Conservation (phyloP, 1,140 invertebrate species). For the Tachypleus tridentatus region DNA sequence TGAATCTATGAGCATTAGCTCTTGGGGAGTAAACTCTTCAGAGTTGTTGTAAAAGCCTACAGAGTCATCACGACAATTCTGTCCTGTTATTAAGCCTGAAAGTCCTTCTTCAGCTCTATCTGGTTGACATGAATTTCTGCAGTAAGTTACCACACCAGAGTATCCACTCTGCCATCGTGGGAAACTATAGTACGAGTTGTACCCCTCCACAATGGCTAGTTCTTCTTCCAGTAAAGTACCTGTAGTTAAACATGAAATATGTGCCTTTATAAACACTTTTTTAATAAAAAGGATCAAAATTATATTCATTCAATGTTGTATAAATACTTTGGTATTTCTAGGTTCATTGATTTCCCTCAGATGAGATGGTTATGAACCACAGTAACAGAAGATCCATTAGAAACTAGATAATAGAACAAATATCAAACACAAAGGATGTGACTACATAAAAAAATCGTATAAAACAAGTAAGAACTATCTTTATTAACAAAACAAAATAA, state of each 20-base stretch:
- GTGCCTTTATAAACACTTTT: too few species aligned
- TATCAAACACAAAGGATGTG: too few species aligned
- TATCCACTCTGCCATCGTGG: conserved; percentile 38
- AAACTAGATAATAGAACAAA: too few species aligned
- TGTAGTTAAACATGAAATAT: conserved; percentile 19
- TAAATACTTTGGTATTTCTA: conserved; percentile 7
- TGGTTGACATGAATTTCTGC: conserved; percentile 32
- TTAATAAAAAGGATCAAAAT: background rate
- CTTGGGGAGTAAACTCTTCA: conserved; percentile 1
- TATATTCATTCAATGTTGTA: conserved; percentile 13
- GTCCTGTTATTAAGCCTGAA: conserved; percentile 19
- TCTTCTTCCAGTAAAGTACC: conserved; percentile 37
- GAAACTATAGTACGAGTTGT: conserved; percentile 41
- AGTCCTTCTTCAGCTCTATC: conserved; percentile 39
- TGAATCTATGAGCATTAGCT: conserved; percentile 31
- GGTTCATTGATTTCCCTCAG: background rate
- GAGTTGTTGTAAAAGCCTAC: conserved; percentile 19
- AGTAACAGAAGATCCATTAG: too few species aligned
- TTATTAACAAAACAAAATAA: too few species aligned
- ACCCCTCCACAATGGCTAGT: conserved; percentile 37
- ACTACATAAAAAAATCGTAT: too few species aligned
- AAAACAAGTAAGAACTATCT: too few species aligned
- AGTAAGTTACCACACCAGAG: conserved; percentile 44
- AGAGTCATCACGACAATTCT: conserved; percentile 5
- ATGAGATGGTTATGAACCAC: background rate